These are phyloP conservation scores for Enoplosus armatus DNA, from an alignment of 2,797 vertebrate species.

Conservation along the genomic window DNA sequence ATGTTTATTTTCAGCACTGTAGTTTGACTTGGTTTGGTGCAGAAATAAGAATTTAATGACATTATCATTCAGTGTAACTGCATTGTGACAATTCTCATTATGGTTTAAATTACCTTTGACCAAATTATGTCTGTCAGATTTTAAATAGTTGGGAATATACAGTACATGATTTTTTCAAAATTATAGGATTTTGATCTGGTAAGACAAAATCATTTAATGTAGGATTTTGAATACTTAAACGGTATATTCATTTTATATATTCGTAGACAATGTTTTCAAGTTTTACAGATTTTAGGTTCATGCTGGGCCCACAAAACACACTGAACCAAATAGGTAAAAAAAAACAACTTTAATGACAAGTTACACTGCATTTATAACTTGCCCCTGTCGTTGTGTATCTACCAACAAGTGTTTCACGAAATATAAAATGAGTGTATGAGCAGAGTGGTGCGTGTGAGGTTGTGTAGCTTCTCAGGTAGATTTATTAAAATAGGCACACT, in stretches of 20 bases:
- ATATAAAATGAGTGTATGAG: slow-evolving; percentile 15
- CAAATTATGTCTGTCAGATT: background rate
- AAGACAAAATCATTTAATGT: background rate
- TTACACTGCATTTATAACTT: background rate
- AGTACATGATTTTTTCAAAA: background rate
- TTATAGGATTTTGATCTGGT: background rate
- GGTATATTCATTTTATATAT: no score
- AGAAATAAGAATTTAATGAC: background rate
- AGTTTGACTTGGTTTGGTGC: background rate
- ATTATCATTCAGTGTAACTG: background rate
- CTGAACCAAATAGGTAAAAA: background rate
- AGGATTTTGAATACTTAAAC: background rate
- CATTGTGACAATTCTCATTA: background rate
- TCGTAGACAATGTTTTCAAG: background rate
- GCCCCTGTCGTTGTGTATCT: background rate
- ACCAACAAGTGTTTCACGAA: slow-evolving; percentile 4
- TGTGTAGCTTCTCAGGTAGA: background rate
- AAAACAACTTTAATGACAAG: slow-evolving; percentile 33
- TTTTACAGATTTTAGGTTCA: no score
- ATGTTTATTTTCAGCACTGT: background rate
- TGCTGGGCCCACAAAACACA: background rate
- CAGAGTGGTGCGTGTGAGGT: background rate
- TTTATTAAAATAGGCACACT: background rate
- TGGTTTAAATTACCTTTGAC: background rate
- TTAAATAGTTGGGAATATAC: background rate